Base-by-base conservation (phyloP, 53 echinoderm and acorn worm genomes). In the Astropecten irregularis region DNA sequence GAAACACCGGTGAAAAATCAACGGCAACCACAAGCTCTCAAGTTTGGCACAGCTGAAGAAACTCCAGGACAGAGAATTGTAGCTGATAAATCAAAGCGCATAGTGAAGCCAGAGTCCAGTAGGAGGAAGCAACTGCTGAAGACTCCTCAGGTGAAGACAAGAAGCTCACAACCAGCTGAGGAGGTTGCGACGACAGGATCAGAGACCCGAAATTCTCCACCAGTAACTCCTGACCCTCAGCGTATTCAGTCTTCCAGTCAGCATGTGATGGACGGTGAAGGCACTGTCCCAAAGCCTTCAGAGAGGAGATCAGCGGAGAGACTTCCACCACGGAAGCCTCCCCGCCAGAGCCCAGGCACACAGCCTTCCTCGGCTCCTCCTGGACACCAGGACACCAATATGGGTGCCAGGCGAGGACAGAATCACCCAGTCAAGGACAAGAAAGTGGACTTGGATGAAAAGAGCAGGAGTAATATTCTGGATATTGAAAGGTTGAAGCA, bases 401-500 rank as follows among this genome's bases (percentile, higher is more conserved):
- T 42, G 67, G 56, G 36, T 44, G 31, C 39, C 4, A 9, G 22
- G 9, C 16, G 21, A 51, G 67, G 68, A 19, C 42, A 58, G 61
- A 70, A 69, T 35, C 19, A 39, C 48, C 40, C 35, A 31, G 22
- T 10, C 28, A 48, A 15, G 0, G 49, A 59, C 27, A 54, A 81
- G 34, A 60, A 48, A 27, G 15, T 18, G 15, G 53, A 62, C 14
- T 63, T 44, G 8, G 50, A 49, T 0, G 10, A 44, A 0, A 71
- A 57, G 23, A 15, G 79, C 3, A 50, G 54, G 19, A 68, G 83
- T 23, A 93, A 93, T 69, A 91, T 96, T 21, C 60, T 96, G 27
- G 93, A 96, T 63, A 73, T 91, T 11, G 68, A 87, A 40, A 86
- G 90, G 59, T 64, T 96, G 31, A 91, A 91, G 56, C 86, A 92